A percentile compares a stretch with the other conserved stretches of the same genome.
Evolutionary conservation across 2,888 invertebrate species (phyloP).

Genomic region (Campoplex nolae): DNA sequence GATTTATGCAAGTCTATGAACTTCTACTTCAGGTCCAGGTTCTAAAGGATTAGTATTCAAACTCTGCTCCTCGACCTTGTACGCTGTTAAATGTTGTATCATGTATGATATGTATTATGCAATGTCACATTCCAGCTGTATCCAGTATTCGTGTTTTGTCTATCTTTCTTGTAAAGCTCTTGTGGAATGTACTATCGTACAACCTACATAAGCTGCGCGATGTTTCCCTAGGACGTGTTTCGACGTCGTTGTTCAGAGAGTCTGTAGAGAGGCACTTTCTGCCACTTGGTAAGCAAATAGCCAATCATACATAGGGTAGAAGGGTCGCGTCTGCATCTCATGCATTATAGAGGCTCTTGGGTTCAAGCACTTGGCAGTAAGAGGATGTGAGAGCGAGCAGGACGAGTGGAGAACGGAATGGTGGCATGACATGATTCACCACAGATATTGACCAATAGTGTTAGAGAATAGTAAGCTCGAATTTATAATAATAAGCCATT

Average conservation of each 20-base stretch:
- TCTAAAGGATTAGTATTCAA: constrained; percentile 23
- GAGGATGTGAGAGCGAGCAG: constrained; percentile 20
- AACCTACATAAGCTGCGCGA: constrained; percentile 51
- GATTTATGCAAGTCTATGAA: constrained; percentile 28
- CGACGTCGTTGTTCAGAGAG: constrained; percentile 43
- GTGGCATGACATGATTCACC: constrained; percentile 41
- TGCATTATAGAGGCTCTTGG: constrained; percentile 75
- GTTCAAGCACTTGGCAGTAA: constrained; percentile 50
- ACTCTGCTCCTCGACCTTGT: constrained; percentile 1
- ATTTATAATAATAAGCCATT: constrained; percentile 25
- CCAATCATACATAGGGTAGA: constrained; percentile 79
- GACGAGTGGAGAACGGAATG: constrained; percentile 8
- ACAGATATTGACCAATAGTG: constrained; percentile 43
- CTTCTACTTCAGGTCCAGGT: not conserved
- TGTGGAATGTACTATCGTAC: constrained; percentile 55
- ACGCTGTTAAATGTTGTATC: constrained; percentile 10
- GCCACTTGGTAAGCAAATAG: constrained; percentile 80
- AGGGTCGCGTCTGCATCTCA: constrained; percentile 77
- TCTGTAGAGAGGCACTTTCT: constrained; percentile 58
- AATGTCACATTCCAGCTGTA: constrained; percentile 28
- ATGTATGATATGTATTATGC: constrained; percentile 35
- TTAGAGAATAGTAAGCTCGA: constrained; percentile 27
- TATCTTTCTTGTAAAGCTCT: constrained; percentile 38
- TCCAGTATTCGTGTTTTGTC: constrained; percentile 8
- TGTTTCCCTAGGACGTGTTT: constrained; percentile 40